phyloP scores from a whole-genome alignment of 2,888 invertebrate genomes.

The Balanococcus diminutus region DNA sequence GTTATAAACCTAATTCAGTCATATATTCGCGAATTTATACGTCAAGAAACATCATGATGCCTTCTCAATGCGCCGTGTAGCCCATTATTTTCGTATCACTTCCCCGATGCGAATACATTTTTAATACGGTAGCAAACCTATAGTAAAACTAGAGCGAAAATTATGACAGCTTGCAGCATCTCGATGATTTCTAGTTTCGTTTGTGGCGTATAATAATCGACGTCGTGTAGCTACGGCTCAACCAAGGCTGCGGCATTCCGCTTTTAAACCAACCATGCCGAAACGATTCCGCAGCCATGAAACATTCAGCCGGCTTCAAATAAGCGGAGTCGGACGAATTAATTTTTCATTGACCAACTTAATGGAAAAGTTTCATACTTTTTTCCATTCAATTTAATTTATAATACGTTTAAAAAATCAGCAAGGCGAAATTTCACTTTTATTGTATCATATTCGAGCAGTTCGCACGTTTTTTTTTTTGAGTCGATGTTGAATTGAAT shows the following conservation, averaged over 20 bases:
- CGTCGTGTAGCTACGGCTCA: not conserved
- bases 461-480: too few relatives aligned
- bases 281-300: constrained; percentile 14
- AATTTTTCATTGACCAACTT: constrained; percentile 20
- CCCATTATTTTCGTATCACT: not conserved
- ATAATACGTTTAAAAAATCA: not conserved
- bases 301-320: not conserved
- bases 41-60: not conserved
- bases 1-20: not conserved
- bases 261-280: not conserved
- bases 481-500: too few relatives aligned
- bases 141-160: not conserved
- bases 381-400: constrained; percentile 19
- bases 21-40: not conserved
- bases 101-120: not conserved
- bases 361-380: constrained; percentile 12
- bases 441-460: not conserved
- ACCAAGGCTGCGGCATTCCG: not conserved
- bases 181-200: not conserved
- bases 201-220: not conserved
- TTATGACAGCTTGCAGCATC: constrained; percentile 12
- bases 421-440: not conserved
- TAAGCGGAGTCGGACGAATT: constrained; percentile 6
- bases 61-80: not conserved
- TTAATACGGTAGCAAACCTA: not conserved